phyloP scores from a whole-genome alignment of 2,113 vertebrate genomes.

The Amazona vittata region DNA sequence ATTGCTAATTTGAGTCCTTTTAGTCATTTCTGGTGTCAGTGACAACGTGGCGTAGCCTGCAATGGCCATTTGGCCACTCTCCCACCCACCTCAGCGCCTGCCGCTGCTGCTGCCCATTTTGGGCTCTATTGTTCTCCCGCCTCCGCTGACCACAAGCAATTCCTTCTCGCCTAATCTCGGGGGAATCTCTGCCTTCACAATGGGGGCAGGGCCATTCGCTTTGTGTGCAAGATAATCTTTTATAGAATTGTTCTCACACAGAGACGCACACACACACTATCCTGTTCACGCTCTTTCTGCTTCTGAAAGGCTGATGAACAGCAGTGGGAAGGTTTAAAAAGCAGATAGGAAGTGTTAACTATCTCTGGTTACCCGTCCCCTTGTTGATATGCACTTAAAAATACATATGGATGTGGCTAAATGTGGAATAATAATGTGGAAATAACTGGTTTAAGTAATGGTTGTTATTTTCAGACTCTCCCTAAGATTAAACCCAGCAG shows the following conservation, averaged over 20 bases:
- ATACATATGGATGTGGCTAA: background rate
- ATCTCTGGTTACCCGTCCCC: background rate
- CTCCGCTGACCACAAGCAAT: slow-evolving; percentile 81
- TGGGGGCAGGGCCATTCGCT: slow-evolving; percentile 74
- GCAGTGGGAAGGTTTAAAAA: background rate
- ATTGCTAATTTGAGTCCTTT: slow-evolving; percentile 73
- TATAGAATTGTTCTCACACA: slow-evolving; percentile 69
- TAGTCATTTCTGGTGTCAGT: slow-evolving; percentile 68
- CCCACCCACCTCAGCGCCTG: slow-evolving; percentile 61
- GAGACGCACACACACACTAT: background rate
- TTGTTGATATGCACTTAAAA: background rate
- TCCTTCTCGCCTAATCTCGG: slow-evolving; percentile 72
- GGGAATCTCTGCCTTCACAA: slow-evolving; percentile 76
- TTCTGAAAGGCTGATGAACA: slow-evolving; percentile 17
- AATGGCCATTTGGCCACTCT: slow-evolving; percentile 74
- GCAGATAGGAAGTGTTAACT: background rate
- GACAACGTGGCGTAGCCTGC: slow-evolving; percentile 68
- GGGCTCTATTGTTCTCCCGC: slow-evolving; percentile 80
- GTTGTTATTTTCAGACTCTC: background rate
- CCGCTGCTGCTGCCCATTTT: slow-evolving; percentile 72
- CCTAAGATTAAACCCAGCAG: background rate
- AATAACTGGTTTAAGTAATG: background rate
- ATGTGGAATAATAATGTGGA: background rate
- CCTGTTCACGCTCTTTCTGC: background rate
- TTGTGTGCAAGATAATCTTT: slow-evolving; percentile 78